These are phyloP conservation scores for Drosophila murphyi DNA, from an alignment of 1,140 invertebrate species.

Conservation along the genomic window DNA sequence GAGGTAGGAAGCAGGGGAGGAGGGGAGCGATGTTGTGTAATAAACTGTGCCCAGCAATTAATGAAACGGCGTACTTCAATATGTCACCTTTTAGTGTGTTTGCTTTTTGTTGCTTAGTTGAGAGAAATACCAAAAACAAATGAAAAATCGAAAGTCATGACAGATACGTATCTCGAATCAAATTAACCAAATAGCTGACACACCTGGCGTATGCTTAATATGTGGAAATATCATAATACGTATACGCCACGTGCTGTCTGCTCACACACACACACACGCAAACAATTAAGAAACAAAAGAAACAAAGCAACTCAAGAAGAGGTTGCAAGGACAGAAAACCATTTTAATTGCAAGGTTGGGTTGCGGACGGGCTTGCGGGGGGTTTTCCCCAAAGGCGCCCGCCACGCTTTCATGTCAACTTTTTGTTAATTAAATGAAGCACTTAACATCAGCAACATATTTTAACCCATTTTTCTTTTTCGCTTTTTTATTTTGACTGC, in stretches of 20 bases:
- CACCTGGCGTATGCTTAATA: conserved; percentile 70
- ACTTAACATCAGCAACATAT: conserved; percentile 79
- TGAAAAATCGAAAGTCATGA: conserved; percentile 20
- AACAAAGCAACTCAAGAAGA: background rate
- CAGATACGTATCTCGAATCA: conserved; percentile 55
- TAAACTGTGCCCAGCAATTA: conserved; percentile 14
- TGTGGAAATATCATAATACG: conserved; percentile 7
- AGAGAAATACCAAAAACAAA: background rate
- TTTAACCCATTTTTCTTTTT: conserved; percentile 32
- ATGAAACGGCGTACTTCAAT: conserved; percentile 25
- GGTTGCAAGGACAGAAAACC: too few species aligned
- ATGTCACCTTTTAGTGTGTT: conserved; percentile 11
- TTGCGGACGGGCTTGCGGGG: background rate
- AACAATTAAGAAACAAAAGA: conserved; percentile 35
- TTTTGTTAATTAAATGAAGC: conserved; percentile 83
- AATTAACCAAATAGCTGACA: conserved; percentile 42
- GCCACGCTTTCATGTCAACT: conserved; percentile 74
- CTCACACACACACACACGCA: conserved; percentile 1
- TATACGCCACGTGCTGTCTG: conserved; percentile 32
- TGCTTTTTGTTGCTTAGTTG: conserved; percentile 3
- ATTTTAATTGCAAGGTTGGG: background rate
- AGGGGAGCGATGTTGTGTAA: background rate
- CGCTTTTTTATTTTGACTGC: conserved; percentile 35
- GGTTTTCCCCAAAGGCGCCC: conserved; percentile 27
- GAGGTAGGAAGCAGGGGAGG: background rate